These are phyloP conservation scores for Gymnobelideus leadbeateri DNA, from an alignment of 2,113 vertebrate genomes.

Conservation along the genomic window DNA sequence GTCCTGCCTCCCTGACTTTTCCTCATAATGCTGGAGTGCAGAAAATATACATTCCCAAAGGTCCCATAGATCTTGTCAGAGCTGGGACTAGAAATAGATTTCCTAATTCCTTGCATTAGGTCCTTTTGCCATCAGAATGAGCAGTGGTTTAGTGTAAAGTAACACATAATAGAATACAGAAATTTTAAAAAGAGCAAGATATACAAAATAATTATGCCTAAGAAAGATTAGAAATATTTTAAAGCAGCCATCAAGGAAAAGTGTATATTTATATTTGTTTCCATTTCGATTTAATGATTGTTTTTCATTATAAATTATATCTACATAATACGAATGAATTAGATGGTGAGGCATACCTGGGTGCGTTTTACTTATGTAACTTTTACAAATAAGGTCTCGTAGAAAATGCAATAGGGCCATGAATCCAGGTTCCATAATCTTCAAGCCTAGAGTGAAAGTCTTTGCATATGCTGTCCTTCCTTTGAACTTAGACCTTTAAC, in stretches of 20 bases:
- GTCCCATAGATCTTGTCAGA: not conserved
- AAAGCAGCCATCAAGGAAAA: not conserved
- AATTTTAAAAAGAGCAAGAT: not conserved
- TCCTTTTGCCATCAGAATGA: not conserved
- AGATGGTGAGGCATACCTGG: not conserved
- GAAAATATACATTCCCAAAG: not conserved
- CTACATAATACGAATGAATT: not conserved
- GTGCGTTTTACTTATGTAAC: not conserved
- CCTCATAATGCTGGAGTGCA: not conserved
- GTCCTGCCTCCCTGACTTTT: not conserved
- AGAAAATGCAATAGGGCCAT: not conserved
- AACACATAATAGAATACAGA: not conserved
- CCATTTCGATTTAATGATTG: not conserved
- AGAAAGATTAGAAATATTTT: not conserved
- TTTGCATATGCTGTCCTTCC: not conserved
- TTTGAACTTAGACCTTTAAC: not conserved
- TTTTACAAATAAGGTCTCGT: not conserved
- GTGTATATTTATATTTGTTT: not conserved
- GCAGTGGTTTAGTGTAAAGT: not conserved
- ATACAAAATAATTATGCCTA: not conserved
- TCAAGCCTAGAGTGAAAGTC: not conserved
- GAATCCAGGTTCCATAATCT: not conserved
- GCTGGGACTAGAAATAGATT: not conserved
- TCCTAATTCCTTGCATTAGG: not conserved
- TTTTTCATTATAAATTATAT: not conserved